These are phyloP conservation scores for Forbesichthys papilliferus DNA, from an alignment of 2,113 vertebrate species.

Conservation along the genomic window DNA sequence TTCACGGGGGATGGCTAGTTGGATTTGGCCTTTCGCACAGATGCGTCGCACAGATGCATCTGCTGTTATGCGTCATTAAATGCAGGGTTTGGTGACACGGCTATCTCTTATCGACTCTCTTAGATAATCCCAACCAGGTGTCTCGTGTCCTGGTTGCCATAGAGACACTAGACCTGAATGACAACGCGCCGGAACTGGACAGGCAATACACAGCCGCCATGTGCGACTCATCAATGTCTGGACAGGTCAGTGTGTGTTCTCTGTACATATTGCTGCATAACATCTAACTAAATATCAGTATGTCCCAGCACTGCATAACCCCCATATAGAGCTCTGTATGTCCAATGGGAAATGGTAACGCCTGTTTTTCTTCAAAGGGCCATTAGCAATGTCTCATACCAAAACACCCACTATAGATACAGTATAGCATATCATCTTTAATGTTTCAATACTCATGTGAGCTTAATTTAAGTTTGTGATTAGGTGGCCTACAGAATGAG, in stretches of 20 bases:
- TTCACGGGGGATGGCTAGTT: constrained; percentile 26
- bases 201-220: constrained; percentile 83
- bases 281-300: no score
- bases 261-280: background rate
- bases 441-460: no score
- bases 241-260: constrained; percentile 76
- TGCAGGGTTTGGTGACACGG: constrained; percentile 18
- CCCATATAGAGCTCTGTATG: no score
- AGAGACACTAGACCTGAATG: constrained; percentile 87
- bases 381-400: no score
- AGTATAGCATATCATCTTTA: no score
- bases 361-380: background rate
- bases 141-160: constrained; percentile 83
- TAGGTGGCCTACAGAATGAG: no score
- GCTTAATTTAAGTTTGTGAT: no score
- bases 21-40: constrained; percentile 17
- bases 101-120: constrained; percentile 37
- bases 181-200: constrained; percentile 87
- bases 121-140: constrained; percentile 87
- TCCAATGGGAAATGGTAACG: background rate
- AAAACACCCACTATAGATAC: no score
- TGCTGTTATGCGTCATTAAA: constrained; percentile 1
- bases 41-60: constrained; percentile 20
- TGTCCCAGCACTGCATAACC: no score
- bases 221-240: constrained; percentile 81